These are phyloP conservation scores for Semibalanus balanoides DNA, from an alignment of 1,140 invertebrate genomes.

Conservation along the genomic window DNA sequence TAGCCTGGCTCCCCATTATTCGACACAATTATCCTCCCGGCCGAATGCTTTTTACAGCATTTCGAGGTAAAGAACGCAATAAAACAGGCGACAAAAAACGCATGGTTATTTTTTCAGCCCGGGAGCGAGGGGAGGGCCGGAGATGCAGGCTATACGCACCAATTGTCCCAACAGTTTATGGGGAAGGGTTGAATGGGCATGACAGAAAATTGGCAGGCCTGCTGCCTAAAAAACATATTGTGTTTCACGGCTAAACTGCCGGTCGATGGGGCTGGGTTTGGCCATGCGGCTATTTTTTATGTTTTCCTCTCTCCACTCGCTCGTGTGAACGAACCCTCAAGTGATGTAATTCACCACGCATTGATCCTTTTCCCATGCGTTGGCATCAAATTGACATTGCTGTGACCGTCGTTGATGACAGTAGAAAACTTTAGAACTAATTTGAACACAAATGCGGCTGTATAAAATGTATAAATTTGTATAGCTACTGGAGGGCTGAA, in stretches of 20 bases:
- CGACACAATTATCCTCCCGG: not conserved
- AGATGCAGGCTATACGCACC: not conserved
- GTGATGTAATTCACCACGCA: no score
- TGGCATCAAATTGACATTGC: no score
- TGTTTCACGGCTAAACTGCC: not conserved
- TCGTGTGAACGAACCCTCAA: not conserved
- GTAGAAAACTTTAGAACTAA: no score
- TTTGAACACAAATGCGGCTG: no score
- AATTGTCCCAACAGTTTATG: constrained; percentile 2
- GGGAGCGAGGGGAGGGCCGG: not conserved
- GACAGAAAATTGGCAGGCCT: not conserved
- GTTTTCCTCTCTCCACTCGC: not conserved
- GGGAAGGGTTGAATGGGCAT: not conserved
- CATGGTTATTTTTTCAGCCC: not conserved
- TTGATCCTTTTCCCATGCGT: no score
- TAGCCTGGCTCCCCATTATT: not conserved
- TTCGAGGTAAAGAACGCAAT: not conserved
- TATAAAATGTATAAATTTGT: no score
- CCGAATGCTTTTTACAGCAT: not conserved
- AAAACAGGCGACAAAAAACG: not conserved
- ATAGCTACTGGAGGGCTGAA: no score
- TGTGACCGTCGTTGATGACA: no score
- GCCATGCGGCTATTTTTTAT: not conserved
- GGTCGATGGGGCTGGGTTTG: not conserved
- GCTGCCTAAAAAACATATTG: not conserved